Base-by-base conservation (phyloP, 2,797 vertebrate species). In the Euphonia xanthogaster region DNA sequence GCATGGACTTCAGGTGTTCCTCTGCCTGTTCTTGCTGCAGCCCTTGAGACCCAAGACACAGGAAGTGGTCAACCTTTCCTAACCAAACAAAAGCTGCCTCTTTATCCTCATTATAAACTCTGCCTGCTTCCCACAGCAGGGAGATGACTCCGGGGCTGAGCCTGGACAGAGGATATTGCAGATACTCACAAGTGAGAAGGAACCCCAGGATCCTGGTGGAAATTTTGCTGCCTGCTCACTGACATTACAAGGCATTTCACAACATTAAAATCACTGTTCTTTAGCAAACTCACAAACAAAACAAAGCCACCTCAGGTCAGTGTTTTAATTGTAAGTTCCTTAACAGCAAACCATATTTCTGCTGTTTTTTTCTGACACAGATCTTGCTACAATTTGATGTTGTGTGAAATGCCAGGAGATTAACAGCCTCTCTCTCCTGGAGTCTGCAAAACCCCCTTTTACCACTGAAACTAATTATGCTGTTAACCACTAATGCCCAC, bases 381-480 rank as follows among this genome's bases (percentile, higher is more conserved):
- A 39, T 37, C 53, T 79, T 79, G 63, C 78, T 81, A 40, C 60
- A 51, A 95, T 86, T 83, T 53, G 48, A 86, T 72, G 62, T 53
- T 61, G 61, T 90, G 73, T 60, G 70, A 93, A 91, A 86, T 45
- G 48, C 60, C 71, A 11, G 33, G 76, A 93, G 92, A 96, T 97
- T 95, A 95, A 86, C 89, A 88, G 4, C 42, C 94, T 86, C 63
- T 55, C 84, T 72, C 82, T 74, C 83, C 55, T 33, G 63, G 31
- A 86, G 74, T 72, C 73, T 83, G 80, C 90, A 91, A 77, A 89
- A 60, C 62, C 94, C 94, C 93, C 86, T 88, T 93, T 96, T 95
- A 83, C 88, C 77, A 63, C 93, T 88, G 91, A 94, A 96, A 95
- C 93, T 97, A 97, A 97, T 97, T 96, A 96, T 5, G 30, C 90